These are phyloP conservation scores for Alces alces DNA, from an alignment of 2,113 vertebrate species.

Conservation along the genomic window DNA sequence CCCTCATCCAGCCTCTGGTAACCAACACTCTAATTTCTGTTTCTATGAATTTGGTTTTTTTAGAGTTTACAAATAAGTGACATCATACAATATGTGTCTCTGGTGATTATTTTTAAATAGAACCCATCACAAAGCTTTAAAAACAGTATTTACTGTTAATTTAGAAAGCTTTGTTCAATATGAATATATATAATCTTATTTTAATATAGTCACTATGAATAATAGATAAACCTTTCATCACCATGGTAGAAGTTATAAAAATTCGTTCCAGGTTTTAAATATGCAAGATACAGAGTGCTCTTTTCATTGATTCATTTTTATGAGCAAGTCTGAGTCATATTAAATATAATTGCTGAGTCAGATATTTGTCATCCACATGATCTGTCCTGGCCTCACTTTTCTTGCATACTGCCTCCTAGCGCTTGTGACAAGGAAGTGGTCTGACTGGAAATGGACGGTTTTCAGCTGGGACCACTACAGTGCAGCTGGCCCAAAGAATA, in stretches of 20 bases:
- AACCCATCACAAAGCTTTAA: not conserved
- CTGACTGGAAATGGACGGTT: not conserved
- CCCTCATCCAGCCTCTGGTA: too few species aligned
- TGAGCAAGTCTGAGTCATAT: not conserved
- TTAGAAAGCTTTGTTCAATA: not conserved
- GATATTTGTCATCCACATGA: not conserved
- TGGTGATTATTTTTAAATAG: not conserved
- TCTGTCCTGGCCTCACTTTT: not conserved
- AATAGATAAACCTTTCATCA: not conserved
- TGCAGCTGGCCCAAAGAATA: not conserved
- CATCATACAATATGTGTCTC: not conserved
- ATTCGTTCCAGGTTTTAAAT: conserved; percentile 17
- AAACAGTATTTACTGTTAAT: not conserved
- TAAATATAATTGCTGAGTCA: not conserved
- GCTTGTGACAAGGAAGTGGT: not conserved
- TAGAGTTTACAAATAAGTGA: not conserved
- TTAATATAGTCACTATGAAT: conserved; percentile 15
- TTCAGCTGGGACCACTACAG: not conserved
- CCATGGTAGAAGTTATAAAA: not conserved
- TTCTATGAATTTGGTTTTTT: not conserved
- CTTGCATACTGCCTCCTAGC: not conserved
- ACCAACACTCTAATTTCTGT: not conserved
- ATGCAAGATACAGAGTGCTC: not conserved
- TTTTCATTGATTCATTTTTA: not conserved
- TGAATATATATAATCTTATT: not conserved